These are phyloP conservation scores for Zeugodacus cucurbitae DNA, from an alignment of 1,140 invertebrate genomes.

Conservation along the genomic window DNA sequence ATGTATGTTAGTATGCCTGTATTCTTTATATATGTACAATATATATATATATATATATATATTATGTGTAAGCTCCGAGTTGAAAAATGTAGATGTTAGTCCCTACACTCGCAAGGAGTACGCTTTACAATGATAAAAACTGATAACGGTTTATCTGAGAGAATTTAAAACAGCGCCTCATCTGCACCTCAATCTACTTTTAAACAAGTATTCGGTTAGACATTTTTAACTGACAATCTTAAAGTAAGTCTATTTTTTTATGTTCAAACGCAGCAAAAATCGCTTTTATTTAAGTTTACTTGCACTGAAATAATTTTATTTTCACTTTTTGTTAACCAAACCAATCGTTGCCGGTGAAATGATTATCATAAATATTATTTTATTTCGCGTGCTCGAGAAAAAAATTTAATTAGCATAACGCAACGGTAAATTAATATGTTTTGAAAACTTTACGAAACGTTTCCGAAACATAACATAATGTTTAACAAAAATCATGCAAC, in stretches of 20 bases:
- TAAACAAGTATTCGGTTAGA: background rate
- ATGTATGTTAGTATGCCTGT: background rate
- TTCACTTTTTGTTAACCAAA: background rate
- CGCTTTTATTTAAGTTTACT: conserved; percentile 1
- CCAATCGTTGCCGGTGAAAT: background rate
- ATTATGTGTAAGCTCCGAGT: background rate
- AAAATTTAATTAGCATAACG: background rate
- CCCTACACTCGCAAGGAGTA: background rate
- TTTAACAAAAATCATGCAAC: background rate
- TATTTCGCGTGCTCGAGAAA: background rate
- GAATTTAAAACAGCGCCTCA: background rate
- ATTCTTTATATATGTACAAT: background rate
- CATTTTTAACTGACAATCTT: no score
- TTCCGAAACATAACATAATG: no score
- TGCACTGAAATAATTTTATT: background rate
- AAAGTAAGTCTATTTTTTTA: no score
- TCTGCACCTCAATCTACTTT: background rate
- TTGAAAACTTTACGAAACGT: background rate
- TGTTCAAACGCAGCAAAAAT: background rate
- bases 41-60: background rate
- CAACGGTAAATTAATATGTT: background rate
- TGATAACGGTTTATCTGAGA: background rate
- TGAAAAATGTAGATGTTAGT: background rate
- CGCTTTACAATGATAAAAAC: background rate
- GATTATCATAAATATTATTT: background rate